These are phyloP conservation scores for Lutjanus campechanus DNA, from an alignment of 2,797 vertebrate species.

Conservation along the genomic window DNA sequence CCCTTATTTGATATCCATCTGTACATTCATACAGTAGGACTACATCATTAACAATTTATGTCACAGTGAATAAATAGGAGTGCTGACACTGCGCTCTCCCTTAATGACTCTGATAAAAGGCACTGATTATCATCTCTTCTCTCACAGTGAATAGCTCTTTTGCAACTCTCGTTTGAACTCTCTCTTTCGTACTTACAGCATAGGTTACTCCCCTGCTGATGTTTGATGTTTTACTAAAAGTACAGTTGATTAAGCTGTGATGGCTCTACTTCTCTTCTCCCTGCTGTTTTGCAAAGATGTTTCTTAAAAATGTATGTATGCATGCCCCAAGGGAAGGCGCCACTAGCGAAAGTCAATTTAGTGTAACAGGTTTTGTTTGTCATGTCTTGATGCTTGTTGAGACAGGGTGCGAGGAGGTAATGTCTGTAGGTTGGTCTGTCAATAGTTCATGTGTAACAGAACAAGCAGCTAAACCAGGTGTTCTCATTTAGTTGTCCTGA, in stretches of 20 bases:
- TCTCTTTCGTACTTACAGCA: background rate
- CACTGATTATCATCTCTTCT: conserved; percentile 6
- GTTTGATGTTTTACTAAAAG: conserved; percentile 4
- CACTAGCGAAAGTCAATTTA: background rate
- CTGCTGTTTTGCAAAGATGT: background rate
- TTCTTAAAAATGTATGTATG: too few relatives aligned
- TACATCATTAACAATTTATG: conserved; percentile 25
- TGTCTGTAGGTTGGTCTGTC: conserved; percentile 3
- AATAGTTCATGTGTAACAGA: conserved; percentile 21
- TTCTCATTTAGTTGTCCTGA: conserved; percentile 8
- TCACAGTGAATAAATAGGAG: background rate
- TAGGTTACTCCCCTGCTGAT: background rate
- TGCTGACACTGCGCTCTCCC: background rate
- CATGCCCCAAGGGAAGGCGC: background rate
- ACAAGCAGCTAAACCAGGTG: conserved; percentile 1
- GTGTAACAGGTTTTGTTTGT: conserved; percentile 23
- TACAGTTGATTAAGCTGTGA: conserved; percentile 5
- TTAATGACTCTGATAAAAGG: background rate
- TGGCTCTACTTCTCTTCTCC: background rate
- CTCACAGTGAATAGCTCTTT: background rate
- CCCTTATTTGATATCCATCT: too few relatives aligned
- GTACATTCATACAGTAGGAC: background rate
- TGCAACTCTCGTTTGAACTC: background rate
- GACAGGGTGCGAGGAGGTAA: conserved; percentile 21
- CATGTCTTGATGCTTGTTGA: conserved; percentile 49